phyloP scores from a whole-genome alignment of 2,113 vertebrate genomes.

The Cyphomyrus discorhynchus region DNA sequence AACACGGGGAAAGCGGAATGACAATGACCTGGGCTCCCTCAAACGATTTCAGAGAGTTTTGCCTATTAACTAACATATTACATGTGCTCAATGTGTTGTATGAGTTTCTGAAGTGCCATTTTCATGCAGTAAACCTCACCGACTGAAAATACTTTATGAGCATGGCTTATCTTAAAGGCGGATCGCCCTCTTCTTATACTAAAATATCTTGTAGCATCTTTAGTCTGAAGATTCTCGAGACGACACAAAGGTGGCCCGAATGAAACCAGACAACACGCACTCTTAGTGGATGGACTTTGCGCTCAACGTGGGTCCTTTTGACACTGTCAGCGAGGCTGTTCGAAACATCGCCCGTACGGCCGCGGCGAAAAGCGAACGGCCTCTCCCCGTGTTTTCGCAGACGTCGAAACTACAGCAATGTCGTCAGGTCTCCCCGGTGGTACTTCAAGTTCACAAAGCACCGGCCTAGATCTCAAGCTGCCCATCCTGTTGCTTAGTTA shows the following conservation, averaged over 20 bases:
- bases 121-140: slow-evolving; percentile 16
- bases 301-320: background rate
- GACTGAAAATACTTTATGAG: slow-evolving; percentile 32
- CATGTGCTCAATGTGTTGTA: background rate
- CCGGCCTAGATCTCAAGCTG: background rate
- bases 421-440: background rate
- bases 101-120: background rate
- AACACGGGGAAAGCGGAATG: background rate
- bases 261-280: background rate
- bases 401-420: background rate
- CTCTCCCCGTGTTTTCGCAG: background rate
- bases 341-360: background rate
- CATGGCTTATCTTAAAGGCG: slow-evolving; percentile 43
- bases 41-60: background rate
- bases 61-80: background rate
- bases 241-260: slow-evolving; percentile 12
- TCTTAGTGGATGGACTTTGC: slow-evolving; percentile 13
- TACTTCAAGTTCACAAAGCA: background rate
- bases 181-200: slow-evolving; percentile 15
- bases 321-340: background rate
- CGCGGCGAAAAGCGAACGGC: background rate
- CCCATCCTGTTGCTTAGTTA: background rate
- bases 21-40: background rate
- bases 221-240: slow-evolving; percentile 11
- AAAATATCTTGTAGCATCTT: slow-evolving; percentile 29